Evolutionary conservation across 2,113 vertebrate species (phyloP), one percentile per base, ranked within the genome.

Genomic region (Saguinus imperator): DNA sequence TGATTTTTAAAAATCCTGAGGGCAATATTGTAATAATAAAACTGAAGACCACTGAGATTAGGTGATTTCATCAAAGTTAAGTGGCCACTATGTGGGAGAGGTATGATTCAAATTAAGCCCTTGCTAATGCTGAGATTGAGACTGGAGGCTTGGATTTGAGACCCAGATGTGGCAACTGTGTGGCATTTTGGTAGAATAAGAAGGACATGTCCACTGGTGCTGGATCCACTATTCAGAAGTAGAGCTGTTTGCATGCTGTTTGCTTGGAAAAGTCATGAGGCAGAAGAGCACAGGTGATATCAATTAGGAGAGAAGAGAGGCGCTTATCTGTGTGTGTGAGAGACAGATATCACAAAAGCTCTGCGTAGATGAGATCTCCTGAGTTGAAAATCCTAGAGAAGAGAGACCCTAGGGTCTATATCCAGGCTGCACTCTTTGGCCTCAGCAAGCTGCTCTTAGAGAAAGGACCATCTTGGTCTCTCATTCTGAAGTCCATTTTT

Each of bases 61-160:
- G 37, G 16, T 58, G 45, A 70, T 80, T 89, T 57, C 35, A 45
- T 80, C 66, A 89, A 93, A 76, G 37, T 88, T 29, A 85, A 73
- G 57, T 58, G n/a, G 9, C 17, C 35, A 64, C 12, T 37, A 18
- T 32, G 8, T 70, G 43, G 25, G 5, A 70, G 52, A 89, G 6
- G 14, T 48, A 2, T 32, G 40, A 35, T 87, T 79, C 11, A 86
- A 75, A 37, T 27, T 27, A 32, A 70, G 18, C 5, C 61, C 21
- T 82, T 80, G 5, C 10, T 79, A 82, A 75, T 18, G 64, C 70
- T n/a, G 40, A 91, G 58, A 37, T 23, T 57, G 14, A 12, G 32
- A 21, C 14, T 35, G 29, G 32, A 25, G 0, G 73, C 29, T 72
- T 66, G n/a, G 50, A 37, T 37, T 16, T 3, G 3, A 89, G 37